These are phyloP conservation scores for Lepidostoma basale DNA, from an alignment of 1,140 invertebrate genomes.

Conservation along the genomic window DNA sequence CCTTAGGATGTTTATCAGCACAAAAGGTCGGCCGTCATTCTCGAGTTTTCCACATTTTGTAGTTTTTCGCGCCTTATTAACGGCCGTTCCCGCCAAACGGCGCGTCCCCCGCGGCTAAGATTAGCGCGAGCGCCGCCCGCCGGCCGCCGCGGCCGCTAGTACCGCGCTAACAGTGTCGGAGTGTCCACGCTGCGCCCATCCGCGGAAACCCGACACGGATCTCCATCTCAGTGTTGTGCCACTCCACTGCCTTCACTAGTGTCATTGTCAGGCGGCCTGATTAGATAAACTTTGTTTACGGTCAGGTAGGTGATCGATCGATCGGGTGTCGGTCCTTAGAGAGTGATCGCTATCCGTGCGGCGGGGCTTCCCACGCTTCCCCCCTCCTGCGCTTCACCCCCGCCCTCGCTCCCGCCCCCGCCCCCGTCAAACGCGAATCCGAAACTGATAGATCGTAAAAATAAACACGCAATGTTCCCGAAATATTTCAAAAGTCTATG, in stretches of 20 bases:
- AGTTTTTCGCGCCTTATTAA: slow-evolving; percentile 20
- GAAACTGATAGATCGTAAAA: slow-evolving; percentile 38
- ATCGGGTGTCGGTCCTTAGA: slow-evolving; percentile 25
- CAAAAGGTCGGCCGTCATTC: too few relatives aligned
- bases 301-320: slow-evolving; percentile 30
- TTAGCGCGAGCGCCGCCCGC: slow-evolving; percentile 35
- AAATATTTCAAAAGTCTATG: slow-evolving; percentile 37
- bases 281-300: slow-evolving; percentile 31
- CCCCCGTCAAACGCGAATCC: slow-evolving; percentile 5
- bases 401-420: not conserved
- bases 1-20: too few relatives aligned
- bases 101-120: slow-evolving; percentile 31
- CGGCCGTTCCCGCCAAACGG: slow-evolving; percentile 27
- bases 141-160: slow-evolving; percentile 28
- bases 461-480: slow-evolving; percentile 36
- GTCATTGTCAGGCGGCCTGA: slow-evolving; percentile 7
- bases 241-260: slow-evolving; percentile 1
- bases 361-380: slow-evolving; percentile 1
- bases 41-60: slow-evolving; percentile 16
- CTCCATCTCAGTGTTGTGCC: slow-evolving; percentile 4
- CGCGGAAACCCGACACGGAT: slow-evolving; percentile 29
- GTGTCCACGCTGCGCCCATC: not conserved
- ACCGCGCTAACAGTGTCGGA: slow-evolving; percentile 38
- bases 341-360: slow-evolving; percentile 10
- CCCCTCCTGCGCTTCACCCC: not conserved